These are phyloP conservation scores for Bhutanitis thaidina DNA, from an alignment of 2,888 invertebrate species.

Conservation along the genomic window DNA sequence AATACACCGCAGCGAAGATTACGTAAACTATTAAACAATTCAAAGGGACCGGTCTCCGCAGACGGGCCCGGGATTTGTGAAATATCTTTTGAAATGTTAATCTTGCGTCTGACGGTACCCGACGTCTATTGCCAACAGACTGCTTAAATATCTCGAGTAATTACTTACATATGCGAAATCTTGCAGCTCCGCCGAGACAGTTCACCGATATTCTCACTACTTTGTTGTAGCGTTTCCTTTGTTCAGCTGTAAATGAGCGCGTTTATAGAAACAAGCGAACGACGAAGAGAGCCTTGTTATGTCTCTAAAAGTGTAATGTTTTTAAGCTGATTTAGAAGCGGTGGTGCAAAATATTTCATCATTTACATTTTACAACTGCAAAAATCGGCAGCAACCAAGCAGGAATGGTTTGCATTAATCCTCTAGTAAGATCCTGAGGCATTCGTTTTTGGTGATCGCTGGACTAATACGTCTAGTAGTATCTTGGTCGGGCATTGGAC, in stretches of 20 bases:
- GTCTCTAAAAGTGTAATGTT: too few species aligned
- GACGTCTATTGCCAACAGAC: neutral
- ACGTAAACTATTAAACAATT: constrained; percentile 26
- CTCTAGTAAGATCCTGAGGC: too few species aligned
- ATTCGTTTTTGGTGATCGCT: too few species aligned
- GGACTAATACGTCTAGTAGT: too few species aligned
- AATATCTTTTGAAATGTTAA: constrained; percentile 22
- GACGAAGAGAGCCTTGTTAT: too few species aligned
- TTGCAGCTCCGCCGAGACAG: neutral
- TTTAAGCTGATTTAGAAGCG: too few species aligned
- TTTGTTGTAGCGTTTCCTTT: neutral
- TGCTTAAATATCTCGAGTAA: neutral
- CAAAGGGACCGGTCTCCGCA: constrained; percentile 13
- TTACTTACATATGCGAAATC: constrained; percentile 1
- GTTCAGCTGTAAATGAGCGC: neutral
- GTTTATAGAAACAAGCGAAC: neutral
- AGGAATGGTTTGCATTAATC: too few species aligned
- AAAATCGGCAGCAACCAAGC: too few species aligned
- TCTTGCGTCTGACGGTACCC: neutral
- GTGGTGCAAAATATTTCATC: too few species aligned
- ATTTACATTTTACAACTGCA: too few species aligned
- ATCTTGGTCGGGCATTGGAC: too few species aligned
- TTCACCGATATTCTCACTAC: neutral
- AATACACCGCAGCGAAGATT: constrained; percentile 14
- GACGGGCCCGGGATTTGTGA: constrained; percentile 7